Evolutionary conservation across 2,113 vertebrate species (phyloP).

Genomic region (Gallinago undulata): DNA sequence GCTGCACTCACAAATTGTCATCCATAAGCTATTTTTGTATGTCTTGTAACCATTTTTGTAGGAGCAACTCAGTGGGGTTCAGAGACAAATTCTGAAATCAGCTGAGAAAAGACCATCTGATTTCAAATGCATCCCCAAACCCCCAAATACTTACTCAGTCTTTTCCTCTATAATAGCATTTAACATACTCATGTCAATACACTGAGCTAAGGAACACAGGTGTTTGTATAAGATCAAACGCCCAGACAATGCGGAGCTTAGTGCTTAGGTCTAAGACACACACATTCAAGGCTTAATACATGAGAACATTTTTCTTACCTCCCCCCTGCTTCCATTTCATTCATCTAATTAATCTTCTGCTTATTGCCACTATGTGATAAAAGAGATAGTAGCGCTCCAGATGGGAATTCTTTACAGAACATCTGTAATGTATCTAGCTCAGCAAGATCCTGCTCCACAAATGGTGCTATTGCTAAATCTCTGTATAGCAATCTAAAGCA

Average conservation of each 20-base stretch:
- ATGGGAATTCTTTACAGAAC: neutral
- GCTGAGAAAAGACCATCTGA: neutral
- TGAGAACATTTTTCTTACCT: neutral
- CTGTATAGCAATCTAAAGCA: neutral
- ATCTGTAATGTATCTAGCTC: neutral
- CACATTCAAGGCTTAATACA: neutral
- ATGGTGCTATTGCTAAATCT: neutral
- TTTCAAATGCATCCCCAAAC: neutral
- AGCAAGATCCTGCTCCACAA: neutral
- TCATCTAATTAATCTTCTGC: neutral
- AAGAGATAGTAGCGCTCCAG: neutral
- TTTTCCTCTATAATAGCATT: neutral
- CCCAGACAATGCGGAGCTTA: neutral
- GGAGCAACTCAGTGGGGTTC: neutral
- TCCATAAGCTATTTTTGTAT: neutral
- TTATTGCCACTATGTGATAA: neutral
- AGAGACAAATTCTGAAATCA: neutral
- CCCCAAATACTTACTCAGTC: neutral
- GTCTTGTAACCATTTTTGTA: neutral
- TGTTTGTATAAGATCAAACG: neutral
- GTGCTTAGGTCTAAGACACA: neutral
- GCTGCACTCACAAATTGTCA: neutral
- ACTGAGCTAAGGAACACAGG: neutral
- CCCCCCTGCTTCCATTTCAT: neutral
- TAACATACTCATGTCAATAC: neutral